Percentiles rank a stretch among this genome's conserved stretches.
Conservation (phyloP, 1,140 invertebrate genomes). For the Heliconius congener region DNA sequence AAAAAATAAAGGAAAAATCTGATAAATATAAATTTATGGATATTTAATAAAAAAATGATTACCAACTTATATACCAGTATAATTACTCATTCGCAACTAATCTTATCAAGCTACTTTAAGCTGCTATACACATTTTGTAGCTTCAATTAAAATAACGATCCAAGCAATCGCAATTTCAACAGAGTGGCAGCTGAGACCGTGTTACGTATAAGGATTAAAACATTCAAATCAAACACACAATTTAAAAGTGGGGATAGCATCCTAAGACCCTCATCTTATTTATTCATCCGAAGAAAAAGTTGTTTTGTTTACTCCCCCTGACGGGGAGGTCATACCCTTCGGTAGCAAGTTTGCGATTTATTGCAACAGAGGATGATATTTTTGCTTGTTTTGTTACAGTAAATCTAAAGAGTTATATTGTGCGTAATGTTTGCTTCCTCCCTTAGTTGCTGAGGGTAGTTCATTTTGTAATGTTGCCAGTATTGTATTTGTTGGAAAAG, state of each 20-base stretch:
- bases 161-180: slow-evolving; percentile 40
- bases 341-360: slow-evolving; percentile 63
- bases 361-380: slow-evolving; percentile 59
- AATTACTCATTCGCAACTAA: background rate
- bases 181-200: slow-evolving; percentile 53
- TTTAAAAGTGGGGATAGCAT: slow-evolving; percentile 64
- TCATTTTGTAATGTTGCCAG: slow-evolving; percentile 1
- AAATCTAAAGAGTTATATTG: slow-evolving; percentile 50
- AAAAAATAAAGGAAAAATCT: no score
- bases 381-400: slow-evolving; percentile 62
- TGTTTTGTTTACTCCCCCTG: slow-evolving; percentile 76
- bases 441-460: background rate
- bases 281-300: slow-evolving; percentile 79
- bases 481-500: background rate
- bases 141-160: slow-evolving; percentile 22
- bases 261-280: slow-evolving; percentile 77
- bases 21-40: no score
- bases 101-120: background rate
- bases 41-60: no score
- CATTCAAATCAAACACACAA: slow-evolving; percentile 75
- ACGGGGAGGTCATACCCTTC: slow-evolving; percentile 58
- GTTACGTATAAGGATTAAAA: slow-evolving; percentile 75
- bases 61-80: background rate
- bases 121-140: background rate
- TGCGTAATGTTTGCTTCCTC: slow-evolving; percentile 36